A percentile compares a stretch with the other conserved stretches of the same genome.
phyloP scores from a whole-genome alignment of 35 echinoderm and acorn worm species.

The Holothuria glaberrima region DNA sequence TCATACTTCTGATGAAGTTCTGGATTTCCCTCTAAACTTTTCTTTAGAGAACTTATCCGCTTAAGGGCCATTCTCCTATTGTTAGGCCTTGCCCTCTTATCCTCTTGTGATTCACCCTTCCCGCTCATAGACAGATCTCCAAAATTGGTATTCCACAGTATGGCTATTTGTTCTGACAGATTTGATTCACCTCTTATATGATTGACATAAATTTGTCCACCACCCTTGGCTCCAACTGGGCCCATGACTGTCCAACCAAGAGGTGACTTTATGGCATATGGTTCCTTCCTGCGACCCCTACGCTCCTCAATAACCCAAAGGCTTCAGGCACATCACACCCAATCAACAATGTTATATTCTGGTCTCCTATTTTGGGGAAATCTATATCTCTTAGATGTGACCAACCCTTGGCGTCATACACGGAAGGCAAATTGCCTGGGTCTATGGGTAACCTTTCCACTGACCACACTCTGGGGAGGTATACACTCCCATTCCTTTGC shows the following conservation, averaged over 20 bases:
- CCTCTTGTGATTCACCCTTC: too few relatives aligned
- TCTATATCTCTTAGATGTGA: conserved; percentile 44
- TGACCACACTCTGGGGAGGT: conserved; percentile 49
- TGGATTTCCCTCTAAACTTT: conserved; percentile 21
- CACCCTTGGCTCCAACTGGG: not conserved
- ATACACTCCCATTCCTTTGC: not conserved
- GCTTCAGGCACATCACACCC: conserved; percentile 52
- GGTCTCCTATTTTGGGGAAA: conserved; percentile 7
- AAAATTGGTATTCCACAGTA: conserved; percentile 9
- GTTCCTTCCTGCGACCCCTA: conserved; percentile 51
- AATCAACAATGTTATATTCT: conserved; percentile 41
- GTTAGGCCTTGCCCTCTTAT: not conserved
- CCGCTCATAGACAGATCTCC: not conserved
- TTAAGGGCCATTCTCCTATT: conserved; percentile 15
- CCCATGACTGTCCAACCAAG: conserved; percentile 56
- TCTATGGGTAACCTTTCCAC: conserved; percentile 53
- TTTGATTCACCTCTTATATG: not conserved
- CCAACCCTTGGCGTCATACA: not conserved
- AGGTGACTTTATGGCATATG: not conserved
- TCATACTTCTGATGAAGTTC: conserved; percentile 48
- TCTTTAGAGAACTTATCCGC: conserved; percentile 38
- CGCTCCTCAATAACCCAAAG: conserved; percentile 46
- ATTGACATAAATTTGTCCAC: not conserved
- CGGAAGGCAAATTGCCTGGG: not conserved
- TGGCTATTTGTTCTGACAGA: not conserved